phyloP scores from a whole-genome alignment of 2,113 vertebrate genomes.

The Pyrgilauda ruficollis region DNA sequence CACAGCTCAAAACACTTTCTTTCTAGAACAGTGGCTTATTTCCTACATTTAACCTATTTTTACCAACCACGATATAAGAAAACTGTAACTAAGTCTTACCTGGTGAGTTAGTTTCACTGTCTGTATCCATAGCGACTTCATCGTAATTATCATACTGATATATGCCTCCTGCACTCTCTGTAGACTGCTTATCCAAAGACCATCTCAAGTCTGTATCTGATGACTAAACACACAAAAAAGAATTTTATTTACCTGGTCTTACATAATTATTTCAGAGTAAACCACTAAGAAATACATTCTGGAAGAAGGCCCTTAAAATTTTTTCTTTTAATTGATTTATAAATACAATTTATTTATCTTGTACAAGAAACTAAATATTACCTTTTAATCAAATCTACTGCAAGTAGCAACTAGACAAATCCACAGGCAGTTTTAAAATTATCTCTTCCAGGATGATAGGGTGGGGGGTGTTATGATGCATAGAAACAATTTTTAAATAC shows the following conservation, averaged over 20 bases:
- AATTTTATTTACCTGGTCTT: neutral
- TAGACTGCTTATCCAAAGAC: slow-evolving; percentile 80
- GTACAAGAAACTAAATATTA: neutral
- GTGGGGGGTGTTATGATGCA: fast-evolving
- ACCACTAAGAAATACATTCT: neutral
- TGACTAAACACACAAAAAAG: slow-evolving; percentile 75
- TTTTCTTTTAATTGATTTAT: neutral
- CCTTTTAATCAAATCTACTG: neutral
- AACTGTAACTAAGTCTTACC: slow-evolving; percentile 70
- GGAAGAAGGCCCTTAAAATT: neutral
- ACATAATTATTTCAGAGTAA: neutral
- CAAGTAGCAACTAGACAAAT: neutral
- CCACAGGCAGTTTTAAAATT: neutral
- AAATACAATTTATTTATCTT: neutral
- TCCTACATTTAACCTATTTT: neutral
- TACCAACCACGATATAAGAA: neutral
- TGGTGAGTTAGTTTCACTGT: slow-evolving; percentile 93
- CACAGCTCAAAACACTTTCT: neutral
- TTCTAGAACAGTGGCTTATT: neutral
- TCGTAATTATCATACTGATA: slow-evolving; percentile 99
- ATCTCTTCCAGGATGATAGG: neutral
- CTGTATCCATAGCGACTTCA: slow-evolving; percentile 98
- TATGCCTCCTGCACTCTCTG: slow-evolving; percentile 87
- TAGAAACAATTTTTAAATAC: neutral
- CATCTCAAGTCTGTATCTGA: slow-evolving; percentile 87